Evolutionary conservation across 2,888 invertebrate species (phyloP).

Genomic region (Nymphalis polychloros): DNA sequence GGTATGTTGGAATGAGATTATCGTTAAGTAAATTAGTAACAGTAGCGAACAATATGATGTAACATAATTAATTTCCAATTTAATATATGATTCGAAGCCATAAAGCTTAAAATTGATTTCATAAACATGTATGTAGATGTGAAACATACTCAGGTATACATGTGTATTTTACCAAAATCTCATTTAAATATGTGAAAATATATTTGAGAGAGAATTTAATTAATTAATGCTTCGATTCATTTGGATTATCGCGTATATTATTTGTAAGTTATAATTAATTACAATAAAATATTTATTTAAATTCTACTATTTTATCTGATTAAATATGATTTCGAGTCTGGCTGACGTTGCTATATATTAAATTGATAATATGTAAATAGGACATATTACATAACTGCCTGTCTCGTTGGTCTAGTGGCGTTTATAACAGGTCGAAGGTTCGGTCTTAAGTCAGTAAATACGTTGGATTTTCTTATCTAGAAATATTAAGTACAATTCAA

Average conservation of each 20-base stretch:
- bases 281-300: no score
- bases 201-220: background rate
- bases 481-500: no score
- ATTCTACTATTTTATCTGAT: no score
- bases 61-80: background rate
- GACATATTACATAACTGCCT: no score
- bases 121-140: background rate
- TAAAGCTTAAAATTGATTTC: slow-evolving; percentile 20
- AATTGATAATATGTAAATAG: no score
- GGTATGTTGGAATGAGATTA: background rate
- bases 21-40: background rate
- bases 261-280: slow-evolving; percentile 1
- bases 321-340: no score
- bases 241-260: slow-evolving; percentile 2
- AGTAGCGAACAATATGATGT: background rate
- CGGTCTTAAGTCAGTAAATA: no score
- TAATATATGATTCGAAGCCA: slow-evolving; percentile 12
- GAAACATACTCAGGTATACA: background rate
- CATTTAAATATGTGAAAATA: background rate
- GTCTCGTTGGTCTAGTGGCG: no score
- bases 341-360: no score
- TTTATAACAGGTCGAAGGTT: no score
- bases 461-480: no score
- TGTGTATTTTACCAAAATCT: background rate
- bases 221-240: background rate